These are phyloP conservation scores for Lathamus discolor DNA, from an alignment of 2,113 vertebrate genomes.

Conservation along the genomic window DNA sequence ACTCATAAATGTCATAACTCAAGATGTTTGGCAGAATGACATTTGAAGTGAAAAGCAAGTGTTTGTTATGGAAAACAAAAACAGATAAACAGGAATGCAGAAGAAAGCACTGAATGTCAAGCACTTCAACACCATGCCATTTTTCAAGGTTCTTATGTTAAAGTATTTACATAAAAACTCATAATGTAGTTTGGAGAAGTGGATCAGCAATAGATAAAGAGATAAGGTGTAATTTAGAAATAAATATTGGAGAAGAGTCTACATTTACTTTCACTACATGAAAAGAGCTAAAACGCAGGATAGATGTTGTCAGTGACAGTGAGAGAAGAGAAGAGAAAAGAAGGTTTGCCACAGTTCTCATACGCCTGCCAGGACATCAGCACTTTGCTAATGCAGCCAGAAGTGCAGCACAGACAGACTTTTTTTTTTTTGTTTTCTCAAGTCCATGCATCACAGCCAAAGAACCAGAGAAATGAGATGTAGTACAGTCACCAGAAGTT, in stretches of 20 bases:
- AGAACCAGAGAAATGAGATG: neutral
- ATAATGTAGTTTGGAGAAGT: neutral
- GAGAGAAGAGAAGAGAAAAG: neutral
- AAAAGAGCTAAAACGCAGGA: neutral
- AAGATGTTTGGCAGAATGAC: neutral
- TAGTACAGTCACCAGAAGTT: neutral
- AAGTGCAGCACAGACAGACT: neutral
- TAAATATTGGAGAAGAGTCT: neutral
- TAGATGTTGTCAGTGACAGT: neutral
- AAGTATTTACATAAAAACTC: neutral
- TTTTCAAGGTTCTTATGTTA: neutral
- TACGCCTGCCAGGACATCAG: neutral
- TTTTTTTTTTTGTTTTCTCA: neutral
- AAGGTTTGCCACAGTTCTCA: fast-evolving
- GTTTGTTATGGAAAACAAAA: neutral
- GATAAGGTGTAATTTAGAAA: neutral
- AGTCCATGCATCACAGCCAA: neutral
- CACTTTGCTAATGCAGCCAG: neutral
- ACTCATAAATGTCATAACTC: neutral
- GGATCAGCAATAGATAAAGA: neutral
- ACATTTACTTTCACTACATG: neutral
- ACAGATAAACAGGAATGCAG: neutral
- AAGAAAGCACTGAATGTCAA: neutral
- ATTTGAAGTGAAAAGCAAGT: neutral
- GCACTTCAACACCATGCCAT: neutral